A percentile compares a stretch with the other conserved stretches of the same genome.
Evolutionary conservation across 2,888 invertebrate species (phyloP).

Genomic region (Drosophila merina): DNA sequence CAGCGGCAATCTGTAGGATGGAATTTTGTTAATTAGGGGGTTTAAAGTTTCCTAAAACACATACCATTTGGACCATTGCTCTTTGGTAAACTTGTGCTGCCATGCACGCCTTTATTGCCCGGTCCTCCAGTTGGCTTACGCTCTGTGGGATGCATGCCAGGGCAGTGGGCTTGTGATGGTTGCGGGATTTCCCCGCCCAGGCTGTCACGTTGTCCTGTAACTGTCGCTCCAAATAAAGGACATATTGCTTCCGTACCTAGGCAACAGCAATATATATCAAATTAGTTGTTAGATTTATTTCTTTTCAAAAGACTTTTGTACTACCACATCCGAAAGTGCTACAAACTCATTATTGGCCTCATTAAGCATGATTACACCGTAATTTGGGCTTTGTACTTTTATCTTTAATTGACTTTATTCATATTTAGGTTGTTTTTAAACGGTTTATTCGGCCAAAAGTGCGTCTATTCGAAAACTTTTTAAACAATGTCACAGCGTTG

Average conservation of each 20-base stretch:
- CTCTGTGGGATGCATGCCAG: slow-evolving; percentile 63
- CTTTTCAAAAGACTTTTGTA: neutral
- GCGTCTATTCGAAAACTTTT: slow-evolving; percentile 33
- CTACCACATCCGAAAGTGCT: slow-evolving; percentile 67
- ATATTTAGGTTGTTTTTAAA: slow-evolving; percentile 1
- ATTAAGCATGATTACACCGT: slow-evolving; percentile 43
- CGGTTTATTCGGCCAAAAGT: slow-evolving; percentile 1
- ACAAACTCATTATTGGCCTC: slow-evolving; percentile 49
- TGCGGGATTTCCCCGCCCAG: slow-evolving; percentile 61
- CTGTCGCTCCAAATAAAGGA: slow-evolving; percentile 76
- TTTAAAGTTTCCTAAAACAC: neutral
- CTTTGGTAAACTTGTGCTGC: slow-evolving; percentile 79
- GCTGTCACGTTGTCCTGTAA: slow-evolving; percentile 71
- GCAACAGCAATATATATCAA: neutral
- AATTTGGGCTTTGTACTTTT: neutral
- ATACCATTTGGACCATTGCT: slow-evolving; percentile 81
- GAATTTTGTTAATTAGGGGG: neutral
- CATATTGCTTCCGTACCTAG: slow-evolving; percentile 80
- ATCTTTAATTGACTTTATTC: neutral
- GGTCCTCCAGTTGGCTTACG: slow-evolving; percentile 69
- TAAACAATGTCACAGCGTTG: slow-evolving; percentile 22
- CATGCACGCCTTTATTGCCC: slow-evolving; percentile 78
- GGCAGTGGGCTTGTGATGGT: slow-evolving; percentile 68
- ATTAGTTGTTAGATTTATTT: neutral
- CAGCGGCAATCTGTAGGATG: slow-evolving; percentile 67